Evolutionary conservation across 2,888 invertebrate genomes (phyloP), one percentile per base, ranked within the genome.

Genomic region (Rhagonycha lutea): DNA sequence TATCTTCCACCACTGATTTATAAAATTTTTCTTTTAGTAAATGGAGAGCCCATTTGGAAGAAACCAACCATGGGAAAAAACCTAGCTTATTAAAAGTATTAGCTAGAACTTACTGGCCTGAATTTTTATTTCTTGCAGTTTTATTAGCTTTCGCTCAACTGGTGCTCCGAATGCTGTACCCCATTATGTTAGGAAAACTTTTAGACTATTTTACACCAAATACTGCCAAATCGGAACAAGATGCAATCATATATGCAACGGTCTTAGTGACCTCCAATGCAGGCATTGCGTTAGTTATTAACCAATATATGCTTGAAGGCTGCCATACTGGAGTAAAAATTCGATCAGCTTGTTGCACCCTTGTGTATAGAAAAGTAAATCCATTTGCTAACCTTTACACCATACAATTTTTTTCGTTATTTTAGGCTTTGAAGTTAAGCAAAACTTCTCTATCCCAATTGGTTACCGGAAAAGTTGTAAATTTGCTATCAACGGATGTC

Each of bases 401-500:
- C 28, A 28, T 23, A 29, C 3, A 62, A 5, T 18, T 7, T 0
- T 7, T 8, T 11, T 14, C 14, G 11, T 24, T 67, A 47, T 71
- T 28, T 12, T 86, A 96, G 95, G 90, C 94, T 0, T 88, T 96
- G 10, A 90, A 91, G 7, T 86, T 96, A 60, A 95, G 94, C 82
- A 90, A 93, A 81, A 90, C 91, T 0, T 92, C 94, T 0, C 87
- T 95, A 62, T 92, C 92, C 3, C 90, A 92, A 83, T 94, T 94
- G 0, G 92, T 97, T 0, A 94, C 95, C 0, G 98, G 98, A 0
- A 96, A 98, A 87, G 93, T 98, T 72, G 94, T 98, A 12, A 98
- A 98, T 88, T 89, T 98, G 4, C 90, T 98, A 72, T 97, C 98
- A 4, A 98, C 98, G 84, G 98, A 98, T 86, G 96, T 98, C 10